Evolutionary conservation across 2,113 vertebrate species (phyloP).

Genomic region (Callorhinus ursinus): DNA sequence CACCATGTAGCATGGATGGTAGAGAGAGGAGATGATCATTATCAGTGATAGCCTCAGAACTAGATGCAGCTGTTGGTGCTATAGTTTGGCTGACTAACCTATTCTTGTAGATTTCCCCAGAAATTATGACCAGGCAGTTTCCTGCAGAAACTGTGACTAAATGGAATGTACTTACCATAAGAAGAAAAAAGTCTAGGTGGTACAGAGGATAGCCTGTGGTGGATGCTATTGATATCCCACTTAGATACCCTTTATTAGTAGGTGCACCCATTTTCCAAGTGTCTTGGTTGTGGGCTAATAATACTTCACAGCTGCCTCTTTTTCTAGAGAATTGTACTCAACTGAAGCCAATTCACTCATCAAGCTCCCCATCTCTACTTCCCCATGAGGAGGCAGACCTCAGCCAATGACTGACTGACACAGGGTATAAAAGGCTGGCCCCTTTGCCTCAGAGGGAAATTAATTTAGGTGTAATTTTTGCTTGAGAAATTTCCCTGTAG

Average conservation of each 20-base stretch:
- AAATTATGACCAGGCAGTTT: background rate
- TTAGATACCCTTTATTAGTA: background rate
- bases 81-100: background rate
- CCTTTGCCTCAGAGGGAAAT: background rate
- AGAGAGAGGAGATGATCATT: background rate
- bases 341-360: background rate
- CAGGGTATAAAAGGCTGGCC: background rate
- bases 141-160: background rate
- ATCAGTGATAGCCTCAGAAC: background rate
- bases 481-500: background rate
- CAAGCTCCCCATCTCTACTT: background rate
- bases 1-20: background rate
- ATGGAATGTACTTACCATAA: background rate
- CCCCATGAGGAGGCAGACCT: background rate
- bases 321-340: background rate
- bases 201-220: background rate
- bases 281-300: background rate
- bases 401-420: background rate
- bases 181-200: background rate
- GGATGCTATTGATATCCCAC: background rate
- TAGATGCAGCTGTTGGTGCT: background rate
- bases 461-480: background rate
- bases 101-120: background rate
- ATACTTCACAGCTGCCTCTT: background rate
- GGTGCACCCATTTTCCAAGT: background rate